phyloP scores from a whole-genome alignment of 2,888 invertebrate genomes.

The Drosophila pegasa region DNA sequence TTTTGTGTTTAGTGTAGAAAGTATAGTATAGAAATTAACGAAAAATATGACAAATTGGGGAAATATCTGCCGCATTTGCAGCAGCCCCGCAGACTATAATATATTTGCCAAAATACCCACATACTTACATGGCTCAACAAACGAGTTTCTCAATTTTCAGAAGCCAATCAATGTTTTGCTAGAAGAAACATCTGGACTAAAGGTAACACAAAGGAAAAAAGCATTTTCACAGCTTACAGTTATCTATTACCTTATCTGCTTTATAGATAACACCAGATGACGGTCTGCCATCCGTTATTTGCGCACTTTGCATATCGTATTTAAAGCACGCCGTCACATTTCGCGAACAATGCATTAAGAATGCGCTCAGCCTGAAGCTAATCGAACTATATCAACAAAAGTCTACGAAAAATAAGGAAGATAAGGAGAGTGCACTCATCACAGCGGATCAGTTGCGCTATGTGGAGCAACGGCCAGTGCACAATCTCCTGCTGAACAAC shows the following conservation, averaged over 20 bases:
- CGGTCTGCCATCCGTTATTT: conserved; percentile 83
- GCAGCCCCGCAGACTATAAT: conserved; percentile 83
- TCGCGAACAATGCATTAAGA: conserved; percentile 83
- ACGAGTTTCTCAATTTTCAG: conserved; percentile 83
- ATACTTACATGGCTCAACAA: conserved; percentile 83
- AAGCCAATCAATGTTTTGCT: conserved; percentile 81
- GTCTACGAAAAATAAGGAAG: conserved; percentile 27
- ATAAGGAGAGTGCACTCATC: conserved; percentile 59
- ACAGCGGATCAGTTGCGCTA: conserved; percentile 76
- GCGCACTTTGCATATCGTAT: conserved; percentile 84
- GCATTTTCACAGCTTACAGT: neutral
- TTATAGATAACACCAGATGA: conserved; percentile 79
- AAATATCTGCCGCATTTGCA: conserved; percentile 84
- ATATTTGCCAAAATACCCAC: conserved; percentile 83
- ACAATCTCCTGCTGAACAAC: conserved; percentile 74
- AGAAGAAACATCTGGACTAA: conserved; percentile 83
- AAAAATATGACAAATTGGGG: conserved; percentile 76
- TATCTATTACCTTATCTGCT: neutral
- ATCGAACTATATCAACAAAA: conserved; percentile 60
- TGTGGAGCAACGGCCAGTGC: conserved; percentile 77
- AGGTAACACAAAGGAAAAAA: conserved; percentile 60
- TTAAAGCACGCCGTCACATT: conserved; percentile 84
- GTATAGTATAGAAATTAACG: conserved; percentile 8
- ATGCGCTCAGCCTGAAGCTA: conserved; percentile 78
- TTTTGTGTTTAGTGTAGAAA: conserved; percentile 36